Evolutionary conservation across 2,113 vertebrate genomes (phyloP), one percentile per base, ranked within the genome.

Genomic region (Dendropsophus ebraccatus): DNA sequence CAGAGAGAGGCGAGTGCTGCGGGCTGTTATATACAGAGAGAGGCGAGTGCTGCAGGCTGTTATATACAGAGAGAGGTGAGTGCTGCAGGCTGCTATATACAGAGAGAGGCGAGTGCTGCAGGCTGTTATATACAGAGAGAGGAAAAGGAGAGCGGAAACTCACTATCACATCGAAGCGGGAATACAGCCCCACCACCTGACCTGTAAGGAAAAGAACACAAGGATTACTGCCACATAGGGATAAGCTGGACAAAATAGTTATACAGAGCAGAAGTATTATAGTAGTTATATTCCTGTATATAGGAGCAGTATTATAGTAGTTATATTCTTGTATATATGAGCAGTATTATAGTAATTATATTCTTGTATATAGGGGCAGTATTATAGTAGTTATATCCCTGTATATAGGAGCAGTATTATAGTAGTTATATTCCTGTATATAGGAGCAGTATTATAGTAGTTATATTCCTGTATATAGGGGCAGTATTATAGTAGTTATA

Each of bases 91-190:
- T n/a, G n/a, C n/a, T n/a, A n/a, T n/a, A n/a, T n/a, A n/a, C 21
- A 45, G 35, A 70, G 14, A 70, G 67, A 70, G 30, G 32, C 2
- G 12, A n/a, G n/a, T n/a, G n/a, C n/a, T n/a, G n/a, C n/a, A n/a
- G n/a, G n/a, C n/a, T n/a, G n/a, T n/a, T n/a, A n/a, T n/a, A n/a
- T n/a, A n/a, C n/a, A n/a, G n/a, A 23, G 1, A 0, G 17, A 69
- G 23, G 14, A 25, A 45, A 21, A 56, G 28, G 13, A 28, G n/a
- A 62, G 28, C 32, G 2, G 0, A 45, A 90, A 98, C 98, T 97
- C 90, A 99, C 98, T 89, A 99, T 99, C 58, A 99, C 97, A 2
- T 99, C 98, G 2, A 99, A 99, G 84, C 97, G 94, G 1, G 98
- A 97, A 89, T 99, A 99, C 80, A 99, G 94, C 2, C 96, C 97